Percentiles rank a stretch among this genome's conserved stretches.
These are phyloP conservation scores for Ctenomys sociabilis DNA, from an alignment of 2,113 vertebrate species.

Conservation along the genomic window DNA sequence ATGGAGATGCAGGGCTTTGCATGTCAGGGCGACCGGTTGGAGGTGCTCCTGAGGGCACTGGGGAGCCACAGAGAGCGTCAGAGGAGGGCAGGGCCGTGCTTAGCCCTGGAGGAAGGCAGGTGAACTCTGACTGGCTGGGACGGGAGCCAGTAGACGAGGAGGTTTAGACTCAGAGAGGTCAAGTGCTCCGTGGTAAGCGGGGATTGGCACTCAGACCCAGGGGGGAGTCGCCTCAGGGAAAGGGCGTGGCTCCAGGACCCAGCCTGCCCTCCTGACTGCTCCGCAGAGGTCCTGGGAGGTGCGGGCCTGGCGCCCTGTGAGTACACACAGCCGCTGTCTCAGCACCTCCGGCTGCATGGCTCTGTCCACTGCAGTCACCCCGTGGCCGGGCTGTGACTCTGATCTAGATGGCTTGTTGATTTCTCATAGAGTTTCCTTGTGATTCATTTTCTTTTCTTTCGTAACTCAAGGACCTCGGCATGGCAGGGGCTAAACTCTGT, in stretches of 20 bases:
- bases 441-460: not conserved
- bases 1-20: not conserved
- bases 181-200: not conserved
- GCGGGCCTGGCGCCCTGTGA: not conserved
- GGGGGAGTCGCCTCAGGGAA: not conserved
- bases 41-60: not conserved
- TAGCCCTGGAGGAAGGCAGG: not conserved
- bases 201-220: not conserved
- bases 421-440: not conserved
- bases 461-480: not conserved
- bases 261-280: not conserved
- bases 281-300: not conserved
- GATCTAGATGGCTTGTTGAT: not conserved
- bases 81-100: not conserved
- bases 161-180: not conserved
- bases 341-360: accelerated
- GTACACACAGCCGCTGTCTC: accelerated
- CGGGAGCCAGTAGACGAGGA: not conserved
- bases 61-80: not conserved
- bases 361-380: accelerated
- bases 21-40: not conserved
- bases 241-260: accelerated
- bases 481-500: not conserved
- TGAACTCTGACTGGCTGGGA: not conserved
- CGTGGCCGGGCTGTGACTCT: accelerated